These are phyloP conservation scores for Aspidapion aeneum DNA, from an alignment of 2,888 invertebrate genomes.

Conservation along the genomic window DNA sequence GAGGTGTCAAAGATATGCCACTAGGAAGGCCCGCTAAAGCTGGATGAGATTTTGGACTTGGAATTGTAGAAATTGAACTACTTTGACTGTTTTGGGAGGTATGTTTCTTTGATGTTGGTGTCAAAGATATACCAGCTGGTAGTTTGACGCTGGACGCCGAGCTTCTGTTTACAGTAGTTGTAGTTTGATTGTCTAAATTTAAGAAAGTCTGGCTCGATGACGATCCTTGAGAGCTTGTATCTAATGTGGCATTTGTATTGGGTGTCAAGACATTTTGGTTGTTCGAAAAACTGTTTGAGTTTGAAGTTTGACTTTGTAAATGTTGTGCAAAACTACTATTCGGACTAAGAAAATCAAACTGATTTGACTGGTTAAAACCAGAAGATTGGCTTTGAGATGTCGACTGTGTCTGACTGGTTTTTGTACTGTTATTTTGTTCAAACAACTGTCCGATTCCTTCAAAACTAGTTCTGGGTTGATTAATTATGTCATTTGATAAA, in stretches of 20 bases:
- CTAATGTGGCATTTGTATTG: background rate
- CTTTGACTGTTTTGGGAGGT: background rate
- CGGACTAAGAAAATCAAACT: conserved; percentile 26
- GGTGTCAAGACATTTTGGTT: background rate
- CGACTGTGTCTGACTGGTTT: background rate
- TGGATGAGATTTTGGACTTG: background rate
- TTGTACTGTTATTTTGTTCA: conserved; percentile 8
- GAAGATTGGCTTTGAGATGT: background rate
- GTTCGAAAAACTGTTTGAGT: conserved; percentile 11
- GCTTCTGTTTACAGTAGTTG: conserved; percentile 22
- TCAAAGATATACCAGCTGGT: conserved; percentile 31
- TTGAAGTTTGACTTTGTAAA: conserved; percentile 22
- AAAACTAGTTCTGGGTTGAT: conserved; percentile 25
- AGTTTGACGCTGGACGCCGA: conserved; percentile 26
- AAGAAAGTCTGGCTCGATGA: conserved; percentile 26
- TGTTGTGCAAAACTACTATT: conserved; percentile 27
- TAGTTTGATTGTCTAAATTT: conserved; percentile 30
- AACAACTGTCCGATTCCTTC: conserved; percentile 32
- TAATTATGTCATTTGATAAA: conserved; percentile 18
- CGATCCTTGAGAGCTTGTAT: conserved; percentile 9
- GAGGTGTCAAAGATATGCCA: background rate
- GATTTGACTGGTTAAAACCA: conserved; percentile 5
- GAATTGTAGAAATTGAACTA: background rate
- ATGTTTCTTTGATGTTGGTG: conserved; percentile 9
- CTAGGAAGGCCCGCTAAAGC: background rate